Evolutionary conservation across 2,113 vertebrate species (phyloP).

Genomic region (Grantiella picta): DNA sequence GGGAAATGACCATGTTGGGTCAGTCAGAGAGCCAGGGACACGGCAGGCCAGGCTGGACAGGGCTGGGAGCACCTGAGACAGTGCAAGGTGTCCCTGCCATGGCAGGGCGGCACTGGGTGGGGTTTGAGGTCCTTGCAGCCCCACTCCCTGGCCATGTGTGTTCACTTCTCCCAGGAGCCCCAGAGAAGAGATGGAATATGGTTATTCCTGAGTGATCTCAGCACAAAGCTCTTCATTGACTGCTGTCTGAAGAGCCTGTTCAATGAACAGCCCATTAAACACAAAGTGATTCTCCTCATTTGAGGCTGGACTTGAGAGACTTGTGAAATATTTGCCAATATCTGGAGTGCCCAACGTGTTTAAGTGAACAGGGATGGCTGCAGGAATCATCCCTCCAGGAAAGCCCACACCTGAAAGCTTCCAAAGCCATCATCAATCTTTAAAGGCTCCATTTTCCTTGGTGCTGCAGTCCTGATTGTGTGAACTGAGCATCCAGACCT

Average conservation of each 20-base stretch:
- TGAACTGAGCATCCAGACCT: not conserved
- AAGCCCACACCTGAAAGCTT: not conserved
- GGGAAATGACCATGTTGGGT: accelerated
- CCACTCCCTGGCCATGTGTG: accelerated
- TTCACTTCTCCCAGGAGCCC: accelerated
- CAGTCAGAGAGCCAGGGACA: accelerated
- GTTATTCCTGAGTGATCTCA: not conserved
- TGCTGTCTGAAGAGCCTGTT: not conserved
- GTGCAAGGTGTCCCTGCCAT: not conserved
- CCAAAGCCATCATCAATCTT: not conserved
- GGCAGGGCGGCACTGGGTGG: not conserved
- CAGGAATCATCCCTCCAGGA: not conserved
- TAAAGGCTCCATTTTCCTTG: not conserved
- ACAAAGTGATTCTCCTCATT: not conserved
- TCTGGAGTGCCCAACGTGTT: not conserved
- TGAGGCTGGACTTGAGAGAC: not conserved
- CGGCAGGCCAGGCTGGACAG: not conserved
- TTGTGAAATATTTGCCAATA: not conserved
- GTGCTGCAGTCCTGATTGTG: not conserved
- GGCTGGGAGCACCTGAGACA: not conserved
- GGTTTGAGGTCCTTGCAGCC: not conserved
- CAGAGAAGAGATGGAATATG: accelerated
- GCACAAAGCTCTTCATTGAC: not conserved
- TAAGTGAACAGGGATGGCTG: not conserved
- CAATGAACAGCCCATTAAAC: not conserved